Evolutionary conservation across 2,113 vertebrate genomes (phyloP).

Genomic region (Tetraodon nigroviridis): DNA sequence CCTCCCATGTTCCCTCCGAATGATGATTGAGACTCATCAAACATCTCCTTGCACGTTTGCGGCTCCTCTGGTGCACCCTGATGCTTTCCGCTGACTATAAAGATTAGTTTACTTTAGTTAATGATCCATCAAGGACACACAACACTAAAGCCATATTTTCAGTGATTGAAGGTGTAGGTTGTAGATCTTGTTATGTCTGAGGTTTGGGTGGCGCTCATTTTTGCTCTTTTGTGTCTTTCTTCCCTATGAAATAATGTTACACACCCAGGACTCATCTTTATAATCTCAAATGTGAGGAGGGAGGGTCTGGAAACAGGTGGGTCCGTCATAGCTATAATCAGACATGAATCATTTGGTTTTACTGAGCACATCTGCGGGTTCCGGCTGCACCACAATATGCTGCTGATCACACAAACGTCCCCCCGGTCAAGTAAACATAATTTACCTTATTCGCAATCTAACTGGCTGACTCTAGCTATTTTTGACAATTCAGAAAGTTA

Average conservation of each 20-base stretch:
- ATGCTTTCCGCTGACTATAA: conserved; percentile 37
- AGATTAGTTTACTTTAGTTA: conserved; percentile 62
- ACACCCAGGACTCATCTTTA: background rate
- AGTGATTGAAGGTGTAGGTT: conserved; percentile 48
- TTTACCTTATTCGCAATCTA: background rate
- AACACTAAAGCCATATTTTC: conserved; percentile 18
- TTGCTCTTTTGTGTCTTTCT: background rate
- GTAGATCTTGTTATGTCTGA: background rate
- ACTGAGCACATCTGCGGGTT: background rate
- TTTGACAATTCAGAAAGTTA: conserved; percentile 8
- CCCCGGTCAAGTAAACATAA: too few relatives aligned
- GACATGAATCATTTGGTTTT: background rate
- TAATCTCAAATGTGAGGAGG: background rate
- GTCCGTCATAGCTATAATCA: too few relatives aligned
- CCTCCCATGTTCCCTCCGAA: background rate
- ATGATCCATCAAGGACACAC: conserved; percentile 68
- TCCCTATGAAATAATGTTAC: background rate
- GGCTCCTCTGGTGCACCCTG: background rate
- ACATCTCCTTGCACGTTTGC: background rate
- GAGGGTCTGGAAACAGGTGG: too few relatives aligned
- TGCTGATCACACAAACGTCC: too few relatives aligned
- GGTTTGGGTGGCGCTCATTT: background rate
- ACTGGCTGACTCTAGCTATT: background rate
- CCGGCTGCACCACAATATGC: too few relatives aligned
- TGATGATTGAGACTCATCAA: background rate